phyloP scores from a whole-genome alignment of 2,888 invertebrate genomes.

The Byasa hedistus region DNA sequence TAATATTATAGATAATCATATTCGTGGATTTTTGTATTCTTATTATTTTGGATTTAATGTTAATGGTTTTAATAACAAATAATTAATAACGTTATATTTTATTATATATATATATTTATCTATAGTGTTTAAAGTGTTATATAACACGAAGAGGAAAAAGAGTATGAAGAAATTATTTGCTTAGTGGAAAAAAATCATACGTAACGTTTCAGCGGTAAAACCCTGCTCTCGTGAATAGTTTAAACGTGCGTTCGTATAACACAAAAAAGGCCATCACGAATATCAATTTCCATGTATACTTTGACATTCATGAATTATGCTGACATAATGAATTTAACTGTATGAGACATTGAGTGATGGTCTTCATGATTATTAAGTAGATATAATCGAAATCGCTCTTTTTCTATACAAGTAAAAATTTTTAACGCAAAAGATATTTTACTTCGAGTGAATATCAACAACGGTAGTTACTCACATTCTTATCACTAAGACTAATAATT shows the following conservation, averaged over 20 bases:
- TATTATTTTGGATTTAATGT: neutral
- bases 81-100: too few relatives aligned
- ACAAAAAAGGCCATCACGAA: neutral
- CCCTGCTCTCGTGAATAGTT: neutral
- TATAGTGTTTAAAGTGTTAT: neutral
- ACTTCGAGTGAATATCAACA: too few relatives aligned
- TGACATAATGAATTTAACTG: neutral
- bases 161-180: slow-evolving; percentile 5
- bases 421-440: neutral
- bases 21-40: neutral
- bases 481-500: neutral
- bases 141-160: neutral
- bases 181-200: slow-evolving; percentile 15
- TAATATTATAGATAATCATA: neutral
- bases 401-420: neutral
- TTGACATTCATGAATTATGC: too few relatives aligned
- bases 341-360: neutral
- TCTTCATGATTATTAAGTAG: neutral
- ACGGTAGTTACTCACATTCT: neutral
- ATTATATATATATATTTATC: neutral
- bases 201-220: slow-evolving; percentile 12
- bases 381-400: neutral
- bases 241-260: neutral
- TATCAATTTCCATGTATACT: neutral
- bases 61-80: too few relatives aligned